Percentiles rank a stretch among this genome's conserved stretches.
These are phyloP conservation scores for Hepsetus odoe DNA, from an alignment of 2,113 vertebrate genomes.

Conservation along the genomic window DNA sequence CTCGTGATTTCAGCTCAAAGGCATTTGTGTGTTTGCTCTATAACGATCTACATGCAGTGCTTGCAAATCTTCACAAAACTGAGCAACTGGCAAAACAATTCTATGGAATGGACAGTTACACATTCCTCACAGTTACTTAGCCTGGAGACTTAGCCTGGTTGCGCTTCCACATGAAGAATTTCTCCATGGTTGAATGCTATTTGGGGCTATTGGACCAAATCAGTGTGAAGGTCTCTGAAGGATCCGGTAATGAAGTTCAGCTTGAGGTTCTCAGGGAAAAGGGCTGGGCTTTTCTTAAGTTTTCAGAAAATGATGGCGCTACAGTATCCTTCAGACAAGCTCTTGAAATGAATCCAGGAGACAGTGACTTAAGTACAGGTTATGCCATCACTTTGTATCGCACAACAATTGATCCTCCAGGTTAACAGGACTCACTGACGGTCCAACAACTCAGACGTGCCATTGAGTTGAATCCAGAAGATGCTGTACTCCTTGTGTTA, in stretches of 20 bases:
- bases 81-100: slow-evolving; percentile 24
- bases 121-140: slow-evolving; percentile 50
- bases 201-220: slow-evolving; percentile 39
- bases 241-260: slow-evolving; percentile 46
- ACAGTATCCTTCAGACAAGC: slow-evolving; percentile 75
- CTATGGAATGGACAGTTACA: slow-evolving; percentile 5
- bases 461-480: slow-evolving; percentile 63
- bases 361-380: slow-evolving; percentile 71
- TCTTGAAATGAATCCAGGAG: slow-evolving; percentile 67
- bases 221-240: slow-evolving; percentile 47
- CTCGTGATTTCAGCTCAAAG: slow-evolving; percentile 41
- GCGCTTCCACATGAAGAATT: slow-evolving; percentile 40
- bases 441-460: slow-evolving; percentile 66
- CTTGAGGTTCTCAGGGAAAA: slow-evolving; percentile 73
- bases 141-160: slow-evolving; percentile 55
- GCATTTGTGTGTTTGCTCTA: slow-evolving; percentile 45
- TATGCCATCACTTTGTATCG: slow-evolving; percentile 72
- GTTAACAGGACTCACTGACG: not conserved
- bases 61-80: slow-evolving; percentile 40
- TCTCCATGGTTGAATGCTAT: slow-evolving; percentile 15
- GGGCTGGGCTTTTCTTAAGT: slow-evolving; percentile 76
- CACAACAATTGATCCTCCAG: not conserved
- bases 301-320: slow-evolving; percentile 62
- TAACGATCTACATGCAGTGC: slow-evolving; percentile 18
- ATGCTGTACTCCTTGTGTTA: slow-evolving; percentile 66